Evolutionary conservation across 2,797 vertebrate genomes (phyloP).

Genomic region (Oceanodroma leucorhoa): DNA sequence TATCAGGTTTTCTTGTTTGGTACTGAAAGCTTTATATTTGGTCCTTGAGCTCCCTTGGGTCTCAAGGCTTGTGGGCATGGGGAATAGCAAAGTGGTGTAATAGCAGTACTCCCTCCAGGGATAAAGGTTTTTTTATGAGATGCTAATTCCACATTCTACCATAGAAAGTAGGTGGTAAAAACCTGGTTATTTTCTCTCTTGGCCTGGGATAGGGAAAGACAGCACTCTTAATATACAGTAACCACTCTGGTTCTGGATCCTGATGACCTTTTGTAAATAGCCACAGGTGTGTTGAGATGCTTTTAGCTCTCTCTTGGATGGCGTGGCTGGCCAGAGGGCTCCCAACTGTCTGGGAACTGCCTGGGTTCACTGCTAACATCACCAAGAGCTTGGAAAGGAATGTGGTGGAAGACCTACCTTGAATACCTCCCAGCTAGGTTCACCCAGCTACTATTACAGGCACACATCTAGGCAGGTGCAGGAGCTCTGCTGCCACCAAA

Average conservation of each 20-base stretch:
- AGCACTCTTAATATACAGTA: not conserved
- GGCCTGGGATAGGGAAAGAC: not conserved
- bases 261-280: not conserved
- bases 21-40: not conserved
- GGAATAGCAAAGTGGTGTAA: not conserved
- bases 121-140: not conserved
- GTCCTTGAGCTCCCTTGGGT: not conserved
- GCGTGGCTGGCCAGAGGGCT: not conserved
- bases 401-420: not conserved
- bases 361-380: not conserved
- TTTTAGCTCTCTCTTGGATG: not conserved
- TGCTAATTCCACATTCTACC: not conserved
- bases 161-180: not conserved
- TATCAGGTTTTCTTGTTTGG: not conserved
- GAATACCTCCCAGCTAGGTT: not conserved
- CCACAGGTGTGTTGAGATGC: not conserved
- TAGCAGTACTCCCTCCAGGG: not conserved
- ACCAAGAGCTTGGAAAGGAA: not conserved
- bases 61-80: not conserved
- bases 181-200: not conserved
- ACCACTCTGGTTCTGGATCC: not conserved
- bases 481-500: not conserved
- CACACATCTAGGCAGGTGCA: not conserved
- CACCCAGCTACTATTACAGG: not conserved
- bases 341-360: not conserved